These are phyloP conservation scores for Siniperca chuatsi DNA, from an alignment of 2,113 vertebrate genomes.

Conservation along the genomic window DNA sequence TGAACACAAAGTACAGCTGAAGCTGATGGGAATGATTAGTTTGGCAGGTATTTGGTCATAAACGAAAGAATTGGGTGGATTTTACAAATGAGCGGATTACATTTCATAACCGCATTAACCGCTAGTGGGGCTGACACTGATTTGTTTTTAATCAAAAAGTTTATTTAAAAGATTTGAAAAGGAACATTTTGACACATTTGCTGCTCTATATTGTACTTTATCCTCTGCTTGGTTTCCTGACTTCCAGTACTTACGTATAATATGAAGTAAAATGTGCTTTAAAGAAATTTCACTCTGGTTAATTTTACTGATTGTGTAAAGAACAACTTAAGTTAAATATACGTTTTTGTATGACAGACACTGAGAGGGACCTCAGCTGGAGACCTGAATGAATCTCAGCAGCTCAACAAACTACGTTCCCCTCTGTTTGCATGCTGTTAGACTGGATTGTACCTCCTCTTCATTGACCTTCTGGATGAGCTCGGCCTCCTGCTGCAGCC, in stretches of 20 bases:
- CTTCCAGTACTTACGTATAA: neutral
- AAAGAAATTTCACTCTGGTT: too few relatives aligned
- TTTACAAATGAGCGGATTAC: too few relatives aligned
- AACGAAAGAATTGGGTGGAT: too few relatives aligned
- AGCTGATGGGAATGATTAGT: too few relatives aligned
- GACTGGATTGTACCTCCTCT: slow-evolving; percentile 85
- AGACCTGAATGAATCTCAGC: neutral
- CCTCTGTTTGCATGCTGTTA: neutral
- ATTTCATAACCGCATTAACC: too few relatives aligned
- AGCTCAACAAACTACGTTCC: neutral
- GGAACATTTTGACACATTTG: neutral
- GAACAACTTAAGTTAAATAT: neutral
- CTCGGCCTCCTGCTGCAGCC: slow-evolving; percentile 88
- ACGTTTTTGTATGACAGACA: neutral
- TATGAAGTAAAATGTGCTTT: neutral
- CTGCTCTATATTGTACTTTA: neutral
- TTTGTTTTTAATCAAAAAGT: neutral
- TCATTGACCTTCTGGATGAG: slow-evolving; percentile 89
- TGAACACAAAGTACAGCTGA: neutral
- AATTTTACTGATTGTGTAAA: neutral
- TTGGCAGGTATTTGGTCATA: too few relatives aligned
- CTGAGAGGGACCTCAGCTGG: neutral
- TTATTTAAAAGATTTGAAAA: neutral
- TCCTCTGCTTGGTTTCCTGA: neutral
- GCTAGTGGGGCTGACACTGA: neutral